phyloP scores from a whole-genome alignment of 2,797 vertebrate genomes.

The Hyperoplus lanceolatus region DNA sequence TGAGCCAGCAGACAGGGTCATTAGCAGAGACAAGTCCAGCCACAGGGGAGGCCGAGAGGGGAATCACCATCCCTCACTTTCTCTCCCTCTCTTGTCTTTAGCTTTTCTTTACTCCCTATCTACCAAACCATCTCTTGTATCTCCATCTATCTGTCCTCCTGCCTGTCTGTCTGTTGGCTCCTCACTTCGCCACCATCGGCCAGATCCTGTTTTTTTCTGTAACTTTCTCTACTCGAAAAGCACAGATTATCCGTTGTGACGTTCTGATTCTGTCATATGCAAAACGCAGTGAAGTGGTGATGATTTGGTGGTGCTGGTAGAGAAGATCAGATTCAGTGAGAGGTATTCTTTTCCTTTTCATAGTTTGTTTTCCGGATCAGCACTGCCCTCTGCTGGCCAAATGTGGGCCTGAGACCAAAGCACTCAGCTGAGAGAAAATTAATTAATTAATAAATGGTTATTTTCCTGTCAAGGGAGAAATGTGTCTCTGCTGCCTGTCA shows the following conservation, averaged over 20 bases:
- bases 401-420: background rate
- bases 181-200: background rate
- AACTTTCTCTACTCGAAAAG: background rate
- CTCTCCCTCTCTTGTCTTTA: conserved; percentile 48
- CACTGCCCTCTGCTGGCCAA: conserved; percentile 72
- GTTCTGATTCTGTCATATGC: background rate
- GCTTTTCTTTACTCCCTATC: conserved; percentile 39
- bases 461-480: background rate
- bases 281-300: conserved; percentile 11
- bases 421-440: background rate
- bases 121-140: conserved; percentile 29
- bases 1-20: conserved; percentile 82
- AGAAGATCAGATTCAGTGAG: background rate
- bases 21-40: conserved; percentile 84
- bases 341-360: background rate
- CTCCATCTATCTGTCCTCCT: background rate
- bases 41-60: conserved; percentile 79
- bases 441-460: background rate
- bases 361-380: conserved; percentile 23
- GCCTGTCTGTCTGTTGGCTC: conserved; percentile 20
- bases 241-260: conserved; percentile 9
- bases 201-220: background rate
- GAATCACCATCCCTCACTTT: conserved; percentile 70
- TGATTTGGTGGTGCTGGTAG: background rate
- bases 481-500: background rate